phyloP scores from a whole-genome alignment of 30 jellyfish, hydroid and myxozoan species.

The Aurelia sp. region DNA sequence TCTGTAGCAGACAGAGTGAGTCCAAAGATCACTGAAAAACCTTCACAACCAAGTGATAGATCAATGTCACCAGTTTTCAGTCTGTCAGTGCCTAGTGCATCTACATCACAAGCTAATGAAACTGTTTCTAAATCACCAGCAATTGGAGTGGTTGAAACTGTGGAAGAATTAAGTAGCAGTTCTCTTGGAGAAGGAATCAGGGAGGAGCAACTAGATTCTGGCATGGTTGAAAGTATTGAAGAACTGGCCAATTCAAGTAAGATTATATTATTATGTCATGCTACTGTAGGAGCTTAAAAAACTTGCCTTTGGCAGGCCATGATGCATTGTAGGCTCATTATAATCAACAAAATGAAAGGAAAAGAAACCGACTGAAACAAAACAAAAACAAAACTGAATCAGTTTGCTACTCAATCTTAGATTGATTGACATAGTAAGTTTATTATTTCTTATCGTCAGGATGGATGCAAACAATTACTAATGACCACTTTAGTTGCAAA shows the following conservation, averaged over 20 bases:
- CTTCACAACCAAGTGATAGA: constrained; percentile 29
- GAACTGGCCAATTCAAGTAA: constrained; percentile 60
- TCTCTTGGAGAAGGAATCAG: constrained; percentile 35
- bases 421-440: too few species aligned
- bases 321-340: too few species aligned
- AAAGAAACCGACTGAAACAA: too few species aligned
- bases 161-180: constrained; percentile 80
- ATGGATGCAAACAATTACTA: too few species aligned
- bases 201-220: constrained; percentile 67
- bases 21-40: constrained; percentile 47
- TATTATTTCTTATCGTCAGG: too few species aligned
- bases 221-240: constrained; percentile 54
- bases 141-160: constrained; percentile 79
- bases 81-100: constrained; percentile 16
- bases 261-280: neutral
- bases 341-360: too few species aligned
- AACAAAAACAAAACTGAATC: too few species aligned
- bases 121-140: constrained; percentile 49
- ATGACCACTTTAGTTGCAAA: too few species aligned
- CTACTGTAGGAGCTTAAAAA: too few species aligned
- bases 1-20: constrained; percentile 47
- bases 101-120: constrained; percentile 41
- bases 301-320: too few species aligned
- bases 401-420: too few species aligned
- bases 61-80: constrained; percentile 68